Conservation (phyloP, 2,888 invertebrate species). For the Pycnomerus fuliginosus region DNA sequence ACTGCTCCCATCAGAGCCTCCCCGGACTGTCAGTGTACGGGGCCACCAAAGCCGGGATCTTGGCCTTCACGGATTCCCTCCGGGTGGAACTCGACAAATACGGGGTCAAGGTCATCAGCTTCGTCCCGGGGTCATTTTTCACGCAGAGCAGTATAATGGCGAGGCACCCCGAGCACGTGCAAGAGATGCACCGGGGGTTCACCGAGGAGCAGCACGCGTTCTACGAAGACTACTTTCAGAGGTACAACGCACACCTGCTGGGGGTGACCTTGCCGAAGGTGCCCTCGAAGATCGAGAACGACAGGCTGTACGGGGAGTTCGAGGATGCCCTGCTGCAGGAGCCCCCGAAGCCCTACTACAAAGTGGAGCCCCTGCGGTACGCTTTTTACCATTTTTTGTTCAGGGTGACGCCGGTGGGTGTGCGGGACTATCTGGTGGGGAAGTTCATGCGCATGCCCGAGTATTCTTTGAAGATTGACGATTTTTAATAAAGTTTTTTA, state of each 20-base stretch:
- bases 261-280: constrained; percentile 48
- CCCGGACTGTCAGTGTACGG: constrained; percentile 77
- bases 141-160: constrained; percentile 68
- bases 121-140: constrained; percentile 79
- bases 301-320: constrained; percentile 60
- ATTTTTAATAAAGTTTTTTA: too few species aligned
- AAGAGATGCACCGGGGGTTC: constrained; percentile 66
- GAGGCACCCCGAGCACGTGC: constrained; percentile 61
- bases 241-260: constrained; percentile 62
- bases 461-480: too few species aligned
- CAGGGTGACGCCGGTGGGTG: constrained; percentile 58
- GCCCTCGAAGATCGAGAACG: constrained; percentile 58
- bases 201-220: constrained; percentile 61
- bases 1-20: constrained; percentile 71
- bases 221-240: constrained; percentile 67
- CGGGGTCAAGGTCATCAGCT: constrained; percentile 69
- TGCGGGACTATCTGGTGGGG: constrained; percentile 62
- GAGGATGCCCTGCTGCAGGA: constrained; percentile 62
- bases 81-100: constrained; percentile 72
- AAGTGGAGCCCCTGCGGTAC: constrained; percentile 69
- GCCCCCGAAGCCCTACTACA: constrained; percentile 63
- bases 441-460: constrained; percentile 67
- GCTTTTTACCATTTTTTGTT: constrained; percentile 66
- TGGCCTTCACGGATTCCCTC: constrained; percentile 71
- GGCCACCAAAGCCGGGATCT: constrained; percentile 77